Percentiles rank a stretch among this genome's conserved stretches.
Evolutionary conservation across 2,113 vertebrate genomes (phyloP).

Genomic region (Strix uralensis): DNA sequence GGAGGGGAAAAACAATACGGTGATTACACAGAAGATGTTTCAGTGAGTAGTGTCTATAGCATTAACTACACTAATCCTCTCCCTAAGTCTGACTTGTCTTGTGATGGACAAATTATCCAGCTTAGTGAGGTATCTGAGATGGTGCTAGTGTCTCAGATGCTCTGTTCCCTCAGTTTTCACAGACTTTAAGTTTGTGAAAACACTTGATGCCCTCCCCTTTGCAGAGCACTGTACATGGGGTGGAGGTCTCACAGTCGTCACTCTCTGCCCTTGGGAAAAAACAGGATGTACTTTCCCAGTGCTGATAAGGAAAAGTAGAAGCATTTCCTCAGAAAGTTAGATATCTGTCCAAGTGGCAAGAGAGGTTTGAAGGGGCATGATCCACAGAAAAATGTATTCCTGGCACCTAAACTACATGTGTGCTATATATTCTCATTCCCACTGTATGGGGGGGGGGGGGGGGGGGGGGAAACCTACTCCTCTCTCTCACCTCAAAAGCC

Average conservation of each 20-base stretch:
- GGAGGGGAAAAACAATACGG: not conserved
- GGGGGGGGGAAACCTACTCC: not conserved
- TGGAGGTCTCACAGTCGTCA: not conserved
- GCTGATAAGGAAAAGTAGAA: not conserved
- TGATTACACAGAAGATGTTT: not conserved
- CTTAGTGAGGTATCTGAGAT: not conserved
- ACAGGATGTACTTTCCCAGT: not conserved
- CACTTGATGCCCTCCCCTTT: accelerated
- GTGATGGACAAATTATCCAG: slow-evolving; percentile 49
- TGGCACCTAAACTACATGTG: not conserved
- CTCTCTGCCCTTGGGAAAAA: not conserved
- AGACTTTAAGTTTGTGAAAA: not conserved
- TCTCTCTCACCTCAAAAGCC: not conserved
- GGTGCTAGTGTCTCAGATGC: not conserved
- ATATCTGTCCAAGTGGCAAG: not conserved
- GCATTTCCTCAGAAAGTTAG: not conserved
- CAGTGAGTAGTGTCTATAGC: not conserved
- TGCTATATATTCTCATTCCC: not conserved
- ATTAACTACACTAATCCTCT: slow-evolving; percentile 33
- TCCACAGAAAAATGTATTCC: not conserved
- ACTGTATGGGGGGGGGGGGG: accelerated
- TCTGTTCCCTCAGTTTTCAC: not conserved
- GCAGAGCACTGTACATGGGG: not conserved
- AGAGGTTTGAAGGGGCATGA: not conserved
- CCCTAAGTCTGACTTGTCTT: slow-evolving; percentile 10